Base-by-base conservation (phyloP, 2,113 vertebrate species). In the Aldabrachelys gigantea region DNA sequence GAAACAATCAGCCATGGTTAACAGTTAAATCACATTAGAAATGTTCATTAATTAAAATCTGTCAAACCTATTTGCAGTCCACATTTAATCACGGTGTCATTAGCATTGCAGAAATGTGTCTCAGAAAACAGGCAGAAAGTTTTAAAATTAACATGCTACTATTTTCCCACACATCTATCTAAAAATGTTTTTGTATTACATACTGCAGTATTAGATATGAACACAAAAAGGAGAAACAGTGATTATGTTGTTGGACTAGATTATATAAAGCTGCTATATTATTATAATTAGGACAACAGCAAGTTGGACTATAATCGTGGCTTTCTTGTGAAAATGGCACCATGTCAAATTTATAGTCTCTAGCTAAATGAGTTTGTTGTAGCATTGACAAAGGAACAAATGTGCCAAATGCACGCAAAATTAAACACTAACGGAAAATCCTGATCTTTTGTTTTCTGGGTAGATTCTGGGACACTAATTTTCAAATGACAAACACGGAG, bases 301-400 rank as follows among this genome's bases (percentile, higher is more conserved):
- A 92, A 94, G 96, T 97, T 97, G 96, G 93, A 93, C 93, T 96
- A 97, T 96, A 98, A 97, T 96, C 93, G 94, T 95, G 97, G 80
- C 97, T 98, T 98, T 97, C 97, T 98, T 97, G 91, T 96, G 96
- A 95, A 98, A 97, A 97, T 98, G 97, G 97, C 98, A 97, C 92
- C 47, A 84, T 96, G 97, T 98, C 98, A 98, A 97, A 98, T 98
- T 96, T 96, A 96, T 97, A 93, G 94, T 97, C 97, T 95, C 95
- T 89, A 88, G 93, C 96, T 98, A 98, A 98, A 98, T 98, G 97
- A 96, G 95, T 97, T 97, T 98, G 96, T 97, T 98, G 97, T 98
- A 97, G 95, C 95, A 90, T 84, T 83, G 50, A 98, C 92, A 96
- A 98, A 98, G 96, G 95, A 97, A 96, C 95, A 96, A 92, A 97